Evolutionary conservation across 2,113 vertebrate genomes (phyloP), one percentile per base, ranked within the genome.

Genomic region (Chaenocephalus aceratus): DNA sequence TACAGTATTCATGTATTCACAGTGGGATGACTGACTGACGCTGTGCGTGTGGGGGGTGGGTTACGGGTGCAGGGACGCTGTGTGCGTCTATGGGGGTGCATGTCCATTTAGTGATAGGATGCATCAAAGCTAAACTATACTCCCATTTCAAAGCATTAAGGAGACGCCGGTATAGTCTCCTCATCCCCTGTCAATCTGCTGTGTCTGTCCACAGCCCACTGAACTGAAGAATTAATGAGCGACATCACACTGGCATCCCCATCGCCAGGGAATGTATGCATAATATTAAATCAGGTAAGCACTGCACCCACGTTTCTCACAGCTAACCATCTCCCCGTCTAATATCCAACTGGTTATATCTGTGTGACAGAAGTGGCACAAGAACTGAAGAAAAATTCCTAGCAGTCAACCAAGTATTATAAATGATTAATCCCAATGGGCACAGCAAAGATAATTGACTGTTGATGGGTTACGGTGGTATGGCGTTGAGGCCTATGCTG

Each of bases 161-260:
- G 79, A 80, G 82, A 90, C n/a, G 57, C 44, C 6, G 52, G 66
- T 68, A 84, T 78, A 82, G 80, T 82, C 90, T 86, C 80, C 75
- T 66, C 80, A 78, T 87, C 83, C 84, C 85, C 88, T 86, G 91
- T 92, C 92, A 91, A 88, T 91, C 86, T 80, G 75, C 80, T 52
- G 76, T 53, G 64, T 86, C 80, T 80, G 89, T 91, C 91, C 89
- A 88, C 93, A 90, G 87, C 82, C 74, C 91, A 92, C 64, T 90
- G 89, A 93, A 78, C 86, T 88, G 90, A 91, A 73, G 90, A 94
- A 93, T 94, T 94, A 94, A 94, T 91, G 93, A 94, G 88, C 88
- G 83, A 79, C 86, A 86, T 91, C 88, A 89, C 77, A 82, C 75
- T 71, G 83, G 72, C 88, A 79, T 84, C 56, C 60, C 68, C 72